Evolutionary conservation across 2,888 invertebrate species (phyloP), one percentile per base, ranked within the genome.

Genomic region (Troides aeacus): DNA sequence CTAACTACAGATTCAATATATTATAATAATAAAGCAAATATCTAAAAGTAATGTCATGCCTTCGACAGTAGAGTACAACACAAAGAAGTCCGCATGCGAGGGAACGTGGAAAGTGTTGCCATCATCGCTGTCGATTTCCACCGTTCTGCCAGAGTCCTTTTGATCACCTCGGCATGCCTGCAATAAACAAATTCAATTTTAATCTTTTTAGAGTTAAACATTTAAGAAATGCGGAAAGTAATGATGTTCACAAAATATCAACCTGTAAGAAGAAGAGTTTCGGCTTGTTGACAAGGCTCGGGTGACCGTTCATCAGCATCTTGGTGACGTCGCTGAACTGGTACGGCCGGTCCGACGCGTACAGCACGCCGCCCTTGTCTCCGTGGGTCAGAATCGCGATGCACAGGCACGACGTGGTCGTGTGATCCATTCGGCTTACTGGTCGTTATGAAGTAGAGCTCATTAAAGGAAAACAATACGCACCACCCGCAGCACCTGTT

Each of bases 201-300:
- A 46, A 42, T 12, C 42, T 42, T 42, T 4, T 42, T 8, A 15
- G 15, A 12, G 15, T 46, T 46, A 15, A 15, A 46, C 12, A 10
- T 42, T 7, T 8, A 42, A 42, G 8, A 42, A 42, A 42, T 12
- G 10, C 8, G 42, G 12, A 42, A 42, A 42, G 8, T 39, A 10
- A 39, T 10, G 10, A 39, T 7, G 7, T 39, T 7, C 39, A 39
- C 10, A 10, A 6, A 46, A 46, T 46, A 15, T 46, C 46, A 71
- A 84, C 85, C 82, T 88, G 87, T 42, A 89, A 75, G 59, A 89
- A 82, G 69, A 88, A 83, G 56, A 89, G 74, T 69, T 89, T 89
- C 3, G 89, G 89, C 59, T 84, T 87, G 50, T 80, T 82, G 2
- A 82, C 79, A 36, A 87, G 77, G 1, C 78, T 76, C 17, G 71